Evolutionary conservation across 2,113 vertebrate genomes (phyloP), one percentile per base, ranked within the genome.

Genomic region (Onychorhynchus coronatus): DNA sequence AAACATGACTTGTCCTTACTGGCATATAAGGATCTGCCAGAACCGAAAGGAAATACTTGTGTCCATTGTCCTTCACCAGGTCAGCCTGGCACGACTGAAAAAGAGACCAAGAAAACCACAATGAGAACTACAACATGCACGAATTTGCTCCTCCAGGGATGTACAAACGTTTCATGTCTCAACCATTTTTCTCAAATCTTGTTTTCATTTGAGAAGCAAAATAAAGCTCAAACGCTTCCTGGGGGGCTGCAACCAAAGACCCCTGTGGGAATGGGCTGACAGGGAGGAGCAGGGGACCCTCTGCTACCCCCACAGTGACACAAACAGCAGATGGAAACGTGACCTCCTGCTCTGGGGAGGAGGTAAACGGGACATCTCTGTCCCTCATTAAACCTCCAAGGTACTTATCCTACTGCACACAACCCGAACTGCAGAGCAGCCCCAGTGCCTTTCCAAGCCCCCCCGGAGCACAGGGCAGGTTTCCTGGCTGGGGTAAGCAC

Each of bases 11-110:
- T 15, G 79, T 94, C 95, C 99, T 99, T 98, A 99, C 99, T 6
- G 99, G 99, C 99, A 99, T 99, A 97, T 99, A 99, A 3, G 98
- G 99, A 93, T 99, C 99, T 5, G 99, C 99, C 96, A 99, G 83
- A 78, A 99, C 99, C 0, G 99, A 99, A n/a, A 99, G 98, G 98
- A 99, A 99, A 97, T 99, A 99, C 94, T 99, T 99, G 98, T 99
- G 99, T 3, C 99, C 99, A 11, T 99, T 99, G 98, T 99, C 99
- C 98, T 99, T 99, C 89, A 99, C 99, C 68, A 99, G 98, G 97
- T 99, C 99, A 27, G 99, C 99, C 90, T 99, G 99, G 97, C 99
- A 99, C 0, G 99, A 99, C 99, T 99, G 97, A 24, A 91, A 97
- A 82, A 92, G 47, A 96, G 58, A 96, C 49, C 71, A 50, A 68